Evolutionary conservation across 2,888 invertebrate species (phyloP), one percentile per base, ranked within the genome.

Genomic region (Ptychoptera albimana): DNA sequence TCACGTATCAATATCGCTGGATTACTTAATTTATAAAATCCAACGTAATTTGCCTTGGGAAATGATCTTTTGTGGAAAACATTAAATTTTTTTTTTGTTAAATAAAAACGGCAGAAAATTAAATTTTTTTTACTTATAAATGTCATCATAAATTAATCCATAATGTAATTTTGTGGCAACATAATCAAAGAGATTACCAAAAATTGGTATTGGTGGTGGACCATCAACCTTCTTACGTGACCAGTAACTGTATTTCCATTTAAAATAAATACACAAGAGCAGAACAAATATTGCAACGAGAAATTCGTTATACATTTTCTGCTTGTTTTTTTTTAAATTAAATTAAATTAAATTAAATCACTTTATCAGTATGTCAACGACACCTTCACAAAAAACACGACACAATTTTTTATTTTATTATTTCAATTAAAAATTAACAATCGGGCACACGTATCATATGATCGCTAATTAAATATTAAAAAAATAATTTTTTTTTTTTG

Each of bases 1-100:
- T 50, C 49, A 35, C 46, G 45, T 3, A 50, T 23, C 8, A 50
- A 11, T n/a, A 50, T 15, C 8, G 48, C 48, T n/a, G 49, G 49
- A 12, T 34, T 16, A 37, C 45, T 43, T 40, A 48, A 46, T 47
- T 48, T 48, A 34, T 50, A 50, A 35, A 50, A 46, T 32, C 47
- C 50, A 32, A 49, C 44, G 41, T 48, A 50, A 35, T 42, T 44
- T 3, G 48, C 49, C 32, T 44, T 45, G 8, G 48, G 48, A 32
- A 41, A 46, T 2, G 42, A 39, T n/a, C 50, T 50, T 23, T 23
- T 3, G 7, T 23, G 23, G 23, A 23, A 11, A 32, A 32, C n/a
- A n/a, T n/a, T n/a, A n/a, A n/a, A n/a, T n/a, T n/a, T n/a, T n/a
- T n/a, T n/a, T n/a, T n/a, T n/a, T n/a, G n/a, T n/a, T n/a, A n/a